Evolutionary conservation across 2,113 vertebrate genomes (phyloP).

Genomic region (Oncorhynchus kisutch): DNA sequence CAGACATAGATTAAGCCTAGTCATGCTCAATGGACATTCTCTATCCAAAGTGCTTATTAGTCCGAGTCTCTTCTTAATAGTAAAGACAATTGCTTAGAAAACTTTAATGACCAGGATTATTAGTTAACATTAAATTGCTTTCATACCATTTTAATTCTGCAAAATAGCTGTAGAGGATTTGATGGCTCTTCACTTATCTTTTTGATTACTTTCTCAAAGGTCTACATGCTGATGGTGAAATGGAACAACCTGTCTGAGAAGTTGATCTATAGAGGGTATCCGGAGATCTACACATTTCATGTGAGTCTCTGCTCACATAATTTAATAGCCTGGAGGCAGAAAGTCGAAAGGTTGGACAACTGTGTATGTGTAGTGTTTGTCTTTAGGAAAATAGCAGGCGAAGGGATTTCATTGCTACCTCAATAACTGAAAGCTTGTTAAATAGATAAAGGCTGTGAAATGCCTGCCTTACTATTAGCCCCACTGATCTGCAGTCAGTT

Average conservation of each 20-base stretch:
- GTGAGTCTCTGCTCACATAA: conserved; percentile 72
- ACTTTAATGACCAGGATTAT: no score
- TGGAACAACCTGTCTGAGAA: conserved; percentile 94
- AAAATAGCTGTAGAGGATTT: background rate
- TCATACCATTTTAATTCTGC: background rate
- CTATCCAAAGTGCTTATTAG: no score
- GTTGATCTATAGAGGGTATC: conserved; percentile 87
- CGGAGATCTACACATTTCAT: conserved; percentile 90
- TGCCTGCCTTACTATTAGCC: no score
- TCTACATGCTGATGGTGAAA: conserved; percentile 95
- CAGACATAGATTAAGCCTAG: background rate
- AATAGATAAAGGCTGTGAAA: background rate
- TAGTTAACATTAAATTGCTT: background rate
- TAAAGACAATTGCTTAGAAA: no score
- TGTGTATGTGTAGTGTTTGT: background rate
- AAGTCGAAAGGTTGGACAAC: background rate
- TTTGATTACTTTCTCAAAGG: conserved; percentile 65
- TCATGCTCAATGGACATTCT: background rate
- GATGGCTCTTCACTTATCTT: background rate
- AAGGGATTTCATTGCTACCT: background rate
- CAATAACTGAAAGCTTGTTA: background rate
- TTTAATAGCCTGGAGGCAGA: background rate
- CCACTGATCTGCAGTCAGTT: no score
- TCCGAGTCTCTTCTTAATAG: no score
- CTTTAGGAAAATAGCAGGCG: background rate